Base-by-base conservation (phyloP, 1,140 invertebrate genomes). In the Rhynchophorus ferrugineus region DNA sequence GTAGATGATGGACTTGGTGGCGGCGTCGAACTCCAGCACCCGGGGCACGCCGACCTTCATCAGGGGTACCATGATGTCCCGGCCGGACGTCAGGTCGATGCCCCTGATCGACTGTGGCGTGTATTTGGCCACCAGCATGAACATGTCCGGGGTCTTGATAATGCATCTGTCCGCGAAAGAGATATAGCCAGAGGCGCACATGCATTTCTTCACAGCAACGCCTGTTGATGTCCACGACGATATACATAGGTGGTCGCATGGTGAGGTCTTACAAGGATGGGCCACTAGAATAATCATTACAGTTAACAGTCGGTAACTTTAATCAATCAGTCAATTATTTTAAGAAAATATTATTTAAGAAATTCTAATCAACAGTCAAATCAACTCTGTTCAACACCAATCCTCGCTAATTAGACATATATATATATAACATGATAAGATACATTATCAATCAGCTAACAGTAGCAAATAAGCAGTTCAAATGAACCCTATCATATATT, bases 201-300 rank as follows among this genome's bases (percentile, higher is more conserved):
- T 58, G 70, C 87, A 91, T 49, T 78, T 78, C 48, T 73, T 76
- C 49, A 62, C 52, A 38, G 76, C 67, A 47, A 75, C 66, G 59
- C 67, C 64, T 3, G 45, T 39, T n/a, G 73, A 71, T 33, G 74
- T 75, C 74, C 79, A 83, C 7, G 73, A 59, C 3, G 80, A 74
- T 39, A 80, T 73, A 70, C 88, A 91, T 39, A 86, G 73, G 70
- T 90, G 86, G 53, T 80, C 77, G 72, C 87, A 90, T 64, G 84
- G 84, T 49, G 74, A 57, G 20, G 69, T 69, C 55, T 77, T 74
- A 68, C 89, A 91, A 29, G 85, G 85, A 73, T 89, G 85, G 9
- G 75, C 64, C 56, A 78, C 79, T 78, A 60, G 37, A 69, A 64
- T 57, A 9, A 24, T 24, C 17, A 48, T 43, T 3, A 43, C 5